Evolutionary conservation across 1,140 invertebrate genomes (phyloP).

Genomic region (Lutraria rhynchaena): DNA sequence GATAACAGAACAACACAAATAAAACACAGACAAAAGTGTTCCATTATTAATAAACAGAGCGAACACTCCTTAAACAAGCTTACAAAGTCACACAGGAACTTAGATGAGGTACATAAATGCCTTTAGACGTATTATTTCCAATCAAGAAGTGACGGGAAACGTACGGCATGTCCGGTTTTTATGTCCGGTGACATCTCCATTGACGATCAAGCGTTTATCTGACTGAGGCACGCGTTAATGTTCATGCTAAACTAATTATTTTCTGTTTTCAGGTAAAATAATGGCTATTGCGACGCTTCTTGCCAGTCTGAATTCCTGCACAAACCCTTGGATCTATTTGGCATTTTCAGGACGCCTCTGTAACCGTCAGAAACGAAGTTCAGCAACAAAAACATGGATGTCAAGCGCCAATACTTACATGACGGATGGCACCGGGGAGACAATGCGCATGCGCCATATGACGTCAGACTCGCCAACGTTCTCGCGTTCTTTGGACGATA

Average conservation of each 20-base stretch:
- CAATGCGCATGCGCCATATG: conserved; percentile 20
- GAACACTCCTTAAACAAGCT: too few relatives aligned
- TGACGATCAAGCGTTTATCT: too few relatives aligned
- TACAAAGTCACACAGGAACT: too few relatives aligned
- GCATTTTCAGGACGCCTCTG: conserved; percentile 82
- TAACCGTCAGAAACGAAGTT: neutral
- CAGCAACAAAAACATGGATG: conserved; percentile 24
- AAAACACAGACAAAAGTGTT: too few relatives aligned
- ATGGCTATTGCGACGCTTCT: conserved; percentile 88
- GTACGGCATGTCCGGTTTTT: too few relatives aligned
- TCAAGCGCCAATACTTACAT: conserved; percentile 18
- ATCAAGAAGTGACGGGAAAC: too few relatives aligned
- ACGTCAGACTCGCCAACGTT: conserved; percentile 11
- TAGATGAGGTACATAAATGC: too few relatives aligned
- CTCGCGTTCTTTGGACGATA: conserved; percentile 25
- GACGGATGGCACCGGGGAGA: neutral
- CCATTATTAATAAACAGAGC: too few relatives aligned
- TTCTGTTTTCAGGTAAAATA: conserved; percentile 82
- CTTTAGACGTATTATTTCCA: too few relatives aligned
- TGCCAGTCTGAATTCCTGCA: conserved; percentile 89
- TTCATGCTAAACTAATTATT: neutral
- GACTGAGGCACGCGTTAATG: too few relatives aligned
- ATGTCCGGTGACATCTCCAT: too few relatives aligned
- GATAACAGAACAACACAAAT: too few relatives aligned
- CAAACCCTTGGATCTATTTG: conserved; percentile 91